Base-by-base conservation (phyloP, 2,888 invertebrate species). In the Heterodera filipjevi region DNA sequence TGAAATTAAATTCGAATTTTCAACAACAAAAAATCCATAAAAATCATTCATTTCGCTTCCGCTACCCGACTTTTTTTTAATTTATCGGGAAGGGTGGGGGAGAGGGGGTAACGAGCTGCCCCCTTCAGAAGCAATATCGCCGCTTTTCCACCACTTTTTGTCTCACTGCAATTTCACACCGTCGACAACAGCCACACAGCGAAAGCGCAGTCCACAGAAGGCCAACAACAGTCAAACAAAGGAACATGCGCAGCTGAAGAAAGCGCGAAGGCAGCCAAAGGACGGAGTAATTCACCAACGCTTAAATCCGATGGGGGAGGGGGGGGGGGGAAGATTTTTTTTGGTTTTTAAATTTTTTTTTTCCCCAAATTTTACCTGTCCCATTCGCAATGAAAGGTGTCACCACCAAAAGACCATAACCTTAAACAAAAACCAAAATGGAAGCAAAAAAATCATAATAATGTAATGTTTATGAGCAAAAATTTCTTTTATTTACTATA, bases 191-290 rank as follows among this genome's bases (percentile, higher is more conserved):
- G 59, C 59, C 59, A 6, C 27, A 59, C 59, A 27, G 10, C 27
- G 59, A 59, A 59, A 59, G 59, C n/a, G 27, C n/a, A 30, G 59
- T 59, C n/a, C n/a, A 59, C 59, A 59, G 59, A 59, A 59, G 10
- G 27, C 59, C 59, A n/a, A 59, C 8, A 5, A 27, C n/a, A 27
- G n/a, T 12, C 59, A 59, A 59, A 10, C 59, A 59, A 8, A 59
- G 27, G 27, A 59, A 59, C 27, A 59, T 19, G 59, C 59, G 10
- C n/a, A 79, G 35, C 33, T 79, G 79, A 3, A 74, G 78, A 66
- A 66, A 79, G 10, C 79, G 79, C 16, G 75, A 74, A n/a, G 79
- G 79, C 19, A 78, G 35, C 79, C 79, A 79, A 27, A 64, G 73
- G 30, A 79, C 75, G 30, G 78, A 76, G 66, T 44, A 79, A 33